phyloP scores from a whole-genome alignment of 2,113 vertebrate genomes.

The Steatornis caripensis region DNA sequence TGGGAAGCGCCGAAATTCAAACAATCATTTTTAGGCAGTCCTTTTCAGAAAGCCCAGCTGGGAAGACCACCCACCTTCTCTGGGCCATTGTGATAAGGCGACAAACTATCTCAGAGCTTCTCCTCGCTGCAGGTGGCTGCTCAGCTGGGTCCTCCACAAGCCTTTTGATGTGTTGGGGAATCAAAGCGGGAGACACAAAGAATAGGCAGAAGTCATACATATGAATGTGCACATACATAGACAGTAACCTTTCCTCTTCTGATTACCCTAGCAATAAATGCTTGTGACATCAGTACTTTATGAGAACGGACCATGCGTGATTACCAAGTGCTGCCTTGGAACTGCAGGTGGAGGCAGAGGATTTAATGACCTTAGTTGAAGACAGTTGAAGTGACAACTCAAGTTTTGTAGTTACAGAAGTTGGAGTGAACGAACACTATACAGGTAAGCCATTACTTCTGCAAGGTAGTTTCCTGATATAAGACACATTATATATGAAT shows the following conservation, averaged over 20 bases:
- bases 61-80: not conserved
- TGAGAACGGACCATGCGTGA: not conserved
- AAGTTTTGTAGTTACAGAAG: not conserved
- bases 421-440: not conserved
- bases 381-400: not conserved
- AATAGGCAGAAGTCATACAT: conserved; percentile 33
- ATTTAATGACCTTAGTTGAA: not conserved
- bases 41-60: not conserved
- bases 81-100: conserved; percentile 21
- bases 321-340: not conserved
- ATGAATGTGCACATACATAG: conserved; percentile 19
- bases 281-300: conserved; percentile 51
- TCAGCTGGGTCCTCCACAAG: not conserved
- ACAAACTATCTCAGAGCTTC: not conserved
- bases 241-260: conserved; percentile 56
- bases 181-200: not conserved
- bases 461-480: not conserved
- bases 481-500: rapidly evolving
- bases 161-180: conserved; percentile 11
- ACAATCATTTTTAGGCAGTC: not conserved
- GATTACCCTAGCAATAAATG: conserved; percentile 34
- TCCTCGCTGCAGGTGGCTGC: not conserved
- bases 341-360: not conserved
- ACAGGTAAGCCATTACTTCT: not conserved
- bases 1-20: not conserved